A percentile compares a stretch with the other conserved stretches of the same genome.
These are phyloP conservation scores for Rhynchopsitta pachyrhyncha DNA, from an alignment of 2,113 vertebrate species.

Conservation along the genomic window DNA sequence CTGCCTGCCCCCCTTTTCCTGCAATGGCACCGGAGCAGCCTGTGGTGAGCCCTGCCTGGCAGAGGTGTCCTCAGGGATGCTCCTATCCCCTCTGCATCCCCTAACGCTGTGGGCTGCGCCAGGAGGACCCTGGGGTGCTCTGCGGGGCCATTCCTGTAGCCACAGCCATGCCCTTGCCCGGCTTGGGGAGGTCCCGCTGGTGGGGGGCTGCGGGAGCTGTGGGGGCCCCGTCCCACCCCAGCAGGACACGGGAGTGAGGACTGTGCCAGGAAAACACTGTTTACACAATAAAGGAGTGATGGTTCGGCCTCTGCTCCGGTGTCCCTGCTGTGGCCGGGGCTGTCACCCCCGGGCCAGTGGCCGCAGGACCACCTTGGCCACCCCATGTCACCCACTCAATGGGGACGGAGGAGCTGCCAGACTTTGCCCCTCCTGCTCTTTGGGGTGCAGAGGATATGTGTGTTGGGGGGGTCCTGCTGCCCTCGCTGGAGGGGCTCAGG, in stretches of 20 bases:
- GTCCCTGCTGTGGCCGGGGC: fast-evolving
- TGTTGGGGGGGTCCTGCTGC: not conserved
- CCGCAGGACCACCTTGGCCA: fast-evolving
- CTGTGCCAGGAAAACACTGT: not conserved
- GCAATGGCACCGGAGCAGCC: not conserved
- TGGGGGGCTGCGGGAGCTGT: fast-evolving
- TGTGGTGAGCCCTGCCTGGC: not conserved
- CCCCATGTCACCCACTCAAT: fast-evolving
- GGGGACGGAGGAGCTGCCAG: not conserved
- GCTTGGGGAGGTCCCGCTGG: too few relatives aligned
- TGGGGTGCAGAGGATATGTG: not conserved
- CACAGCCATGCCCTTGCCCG: not conserved
- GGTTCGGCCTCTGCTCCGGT: fast-evolving
- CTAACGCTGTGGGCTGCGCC: fast-evolving
- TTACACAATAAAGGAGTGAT: constrained; percentile 38
- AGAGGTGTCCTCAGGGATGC: not conserved
- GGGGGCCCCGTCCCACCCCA: not conserved
- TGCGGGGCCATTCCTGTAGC: not conserved
- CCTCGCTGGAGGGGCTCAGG: not conserved
- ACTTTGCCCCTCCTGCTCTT: not conserved
- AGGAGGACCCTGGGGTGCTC: fast-evolving
- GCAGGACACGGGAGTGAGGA: fast-evolving
- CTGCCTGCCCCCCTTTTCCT: not conserved
- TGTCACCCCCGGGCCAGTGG: not conserved
- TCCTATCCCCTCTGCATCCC: fast-evolving